phyloP scores from a whole-genome alignment of 2,113 vertebrate species.

The Callocephalon fimbriatum region DNA sequence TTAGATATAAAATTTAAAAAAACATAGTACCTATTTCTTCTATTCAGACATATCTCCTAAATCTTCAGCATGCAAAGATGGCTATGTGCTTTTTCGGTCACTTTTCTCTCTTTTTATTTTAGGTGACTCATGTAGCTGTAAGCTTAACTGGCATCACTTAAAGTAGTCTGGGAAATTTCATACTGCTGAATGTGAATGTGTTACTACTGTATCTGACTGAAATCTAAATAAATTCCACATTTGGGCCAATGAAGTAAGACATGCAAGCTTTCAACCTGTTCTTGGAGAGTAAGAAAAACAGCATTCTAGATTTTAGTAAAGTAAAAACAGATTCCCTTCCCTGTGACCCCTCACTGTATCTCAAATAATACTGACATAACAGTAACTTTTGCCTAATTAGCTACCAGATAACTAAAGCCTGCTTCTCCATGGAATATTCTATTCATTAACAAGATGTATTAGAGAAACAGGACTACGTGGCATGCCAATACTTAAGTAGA shows the following conservation, averaged over 20 bases:
- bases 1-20: background rate
- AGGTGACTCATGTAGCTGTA: conserved; percentile 70
- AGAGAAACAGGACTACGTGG: background rate
- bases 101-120: conserved; percentile 52
- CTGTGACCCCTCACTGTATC: background rate
- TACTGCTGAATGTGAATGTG: conserved; percentile 58
- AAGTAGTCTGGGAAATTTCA: conserved; percentile 64
- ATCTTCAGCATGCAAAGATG: background rate
- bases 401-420: background rate
- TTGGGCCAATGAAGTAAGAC: conserved; percentile 50
- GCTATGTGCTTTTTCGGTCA: conserved; percentile 44
- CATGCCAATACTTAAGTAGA: background rate
- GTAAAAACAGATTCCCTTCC: background rate
- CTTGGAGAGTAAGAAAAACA: background rate
- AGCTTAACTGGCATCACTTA: conserved; percentile 73
- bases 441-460: background rate
- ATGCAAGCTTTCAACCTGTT: conserved; percentile 22
- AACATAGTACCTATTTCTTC: background rate
- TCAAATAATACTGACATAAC: background rate
- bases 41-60: background rate
- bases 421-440: background rate
- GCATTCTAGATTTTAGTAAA: background rate
- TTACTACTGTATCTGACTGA: conserved; percentile 69
- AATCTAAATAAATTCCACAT: conserved; percentile 68
- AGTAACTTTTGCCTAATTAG: background rate